Evolutionary conservation across 2,888 invertebrate species (phyloP).

Genomic region (Dermolepida albohirtum): DNA sequence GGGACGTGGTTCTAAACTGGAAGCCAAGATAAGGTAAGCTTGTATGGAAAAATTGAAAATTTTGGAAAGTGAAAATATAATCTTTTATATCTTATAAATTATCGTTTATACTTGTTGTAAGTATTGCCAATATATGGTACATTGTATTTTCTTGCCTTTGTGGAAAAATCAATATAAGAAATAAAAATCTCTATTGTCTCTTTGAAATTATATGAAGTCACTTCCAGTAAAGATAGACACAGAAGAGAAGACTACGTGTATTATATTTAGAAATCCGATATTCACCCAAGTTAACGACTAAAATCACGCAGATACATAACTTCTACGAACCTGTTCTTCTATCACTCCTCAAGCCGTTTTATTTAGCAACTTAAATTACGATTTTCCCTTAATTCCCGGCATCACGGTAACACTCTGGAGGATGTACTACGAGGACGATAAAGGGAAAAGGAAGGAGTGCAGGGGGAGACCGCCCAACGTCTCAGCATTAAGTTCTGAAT

Average conservation of each 20-base stretch:
- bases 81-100: too few relatives aligned
- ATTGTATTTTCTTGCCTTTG: too few relatives aligned
- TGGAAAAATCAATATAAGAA: too few relatives aligned
- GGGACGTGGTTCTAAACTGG: too few relatives aligned
- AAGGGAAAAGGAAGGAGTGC: background rate
- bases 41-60: too few relatives aligned
- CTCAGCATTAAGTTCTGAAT: conserved; percentile 58
- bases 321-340: conserved; percentile 24
- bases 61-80: too few relatives aligned
- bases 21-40: too few relatives aligned
- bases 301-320: conserved; percentile 12
- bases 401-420: conserved; percentile 7
- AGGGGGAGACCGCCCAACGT: background rate
- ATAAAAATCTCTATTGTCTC: too few relatives aligned
- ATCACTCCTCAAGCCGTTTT: conserved; percentile 33
- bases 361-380: conserved; percentile 32
- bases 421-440: background rate
- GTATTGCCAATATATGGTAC: too few relatives aligned
- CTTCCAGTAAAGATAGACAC: too few relatives aligned
- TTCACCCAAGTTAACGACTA: conserved; percentile 16
- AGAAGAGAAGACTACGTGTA: background rate
- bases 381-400: conserved; percentile 30
- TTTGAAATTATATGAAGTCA: too few relatives aligned
- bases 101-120: too few relatives aligned
- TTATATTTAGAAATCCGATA: conserved; percentile 17